These are phyloP conservation scores for Lacerta agilis DNA, from an alignment of 2,797 vertebrate genomes.

Conservation along the genomic window DNA sequence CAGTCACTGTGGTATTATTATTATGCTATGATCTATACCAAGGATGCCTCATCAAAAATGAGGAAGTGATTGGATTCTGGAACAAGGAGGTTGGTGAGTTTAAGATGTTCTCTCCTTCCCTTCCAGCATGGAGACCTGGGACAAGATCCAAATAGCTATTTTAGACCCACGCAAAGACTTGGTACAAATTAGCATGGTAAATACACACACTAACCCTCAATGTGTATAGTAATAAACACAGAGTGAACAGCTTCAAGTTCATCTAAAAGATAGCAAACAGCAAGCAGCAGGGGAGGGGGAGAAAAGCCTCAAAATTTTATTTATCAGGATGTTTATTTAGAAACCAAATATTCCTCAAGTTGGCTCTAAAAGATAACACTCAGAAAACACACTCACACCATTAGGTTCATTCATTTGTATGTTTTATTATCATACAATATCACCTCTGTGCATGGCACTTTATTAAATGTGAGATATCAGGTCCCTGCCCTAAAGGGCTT, in stretches of 20 bases:
- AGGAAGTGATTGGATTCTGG: not conserved
- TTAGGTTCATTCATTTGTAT: not conserved
- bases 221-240: not conserved
- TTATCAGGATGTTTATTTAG: not conserved
- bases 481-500: not conserved
- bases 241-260: not conserved
- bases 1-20: not conserved
- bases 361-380: not conserved
- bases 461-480: not conserved
- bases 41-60: too few relatives aligned
- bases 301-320: not conserved
- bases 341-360: not conserved
- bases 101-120: not conserved
- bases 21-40: not conserved
- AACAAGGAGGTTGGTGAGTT: not conserved
- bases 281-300: fast-evolving
- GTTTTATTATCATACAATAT: not conserved
- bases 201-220: not conserved
- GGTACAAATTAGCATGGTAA: not conserved
- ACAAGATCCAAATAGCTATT: not conserved
- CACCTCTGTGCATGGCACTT: not conserved
- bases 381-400: not conserved
- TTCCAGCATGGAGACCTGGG: not conserved
- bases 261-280: not conserved
- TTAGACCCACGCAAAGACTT: not conserved